These are phyloP conservation scores for Hoplostethus atlanticus DNA, from an alignment of 2,797 vertebrate genomes.

Conservation along the genomic window DNA sequence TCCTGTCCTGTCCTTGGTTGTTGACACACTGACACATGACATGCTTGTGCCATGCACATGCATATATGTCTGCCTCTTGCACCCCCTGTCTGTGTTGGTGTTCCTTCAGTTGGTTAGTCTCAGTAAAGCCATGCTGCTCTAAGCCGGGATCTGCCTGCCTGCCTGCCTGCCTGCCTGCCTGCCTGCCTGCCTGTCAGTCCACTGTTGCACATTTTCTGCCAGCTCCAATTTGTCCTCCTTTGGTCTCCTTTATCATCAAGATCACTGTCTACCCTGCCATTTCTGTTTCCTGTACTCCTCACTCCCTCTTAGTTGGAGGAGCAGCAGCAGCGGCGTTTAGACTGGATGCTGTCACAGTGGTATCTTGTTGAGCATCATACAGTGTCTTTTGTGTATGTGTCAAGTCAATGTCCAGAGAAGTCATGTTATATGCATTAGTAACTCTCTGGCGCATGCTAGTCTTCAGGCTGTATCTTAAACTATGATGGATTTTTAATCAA, in stretches of 20 bases:
- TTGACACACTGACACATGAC: conserved; percentile 51
- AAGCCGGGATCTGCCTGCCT: conserved; percentile 12
- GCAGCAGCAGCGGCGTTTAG: conserved; percentile 20
- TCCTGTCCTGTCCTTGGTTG: conserved; percentile 43
- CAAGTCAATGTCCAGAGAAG: conserved; percentile 24
- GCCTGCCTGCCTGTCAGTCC: conserved; percentile 40
- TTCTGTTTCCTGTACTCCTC: conserved; percentile 34
- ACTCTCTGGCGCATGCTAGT: neutral
- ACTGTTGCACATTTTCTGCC: conserved; percentile 60
- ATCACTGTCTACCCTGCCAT: conserved; percentile 31
- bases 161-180: conserved; percentile 33
- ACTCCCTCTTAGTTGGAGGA: conserved; percentile 16
- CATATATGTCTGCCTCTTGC: conserved; percentile 23
- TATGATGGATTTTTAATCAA: conserved; percentile 40
- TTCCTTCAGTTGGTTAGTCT: conserved; percentile 46
- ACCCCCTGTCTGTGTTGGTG: conserved; percentile 10
- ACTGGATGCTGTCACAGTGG: conserved; percentile 2
- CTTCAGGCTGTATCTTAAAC: conserved; percentile 18
- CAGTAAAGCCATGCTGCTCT: conserved; percentile 30
- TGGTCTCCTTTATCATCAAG: conserved; percentile 43
- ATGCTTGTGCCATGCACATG: conserved; percentile 36
- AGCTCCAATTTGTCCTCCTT: conserved; percentile 59
- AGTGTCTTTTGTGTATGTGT: conserved; percentile 28
- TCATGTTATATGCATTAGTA: neutral
- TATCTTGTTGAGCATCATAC: conserved; percentile 13